Evolutionary conservation across 2,113 vertebrate species (phyloP).

Genomic region (Fregata magnificens): DNA sequence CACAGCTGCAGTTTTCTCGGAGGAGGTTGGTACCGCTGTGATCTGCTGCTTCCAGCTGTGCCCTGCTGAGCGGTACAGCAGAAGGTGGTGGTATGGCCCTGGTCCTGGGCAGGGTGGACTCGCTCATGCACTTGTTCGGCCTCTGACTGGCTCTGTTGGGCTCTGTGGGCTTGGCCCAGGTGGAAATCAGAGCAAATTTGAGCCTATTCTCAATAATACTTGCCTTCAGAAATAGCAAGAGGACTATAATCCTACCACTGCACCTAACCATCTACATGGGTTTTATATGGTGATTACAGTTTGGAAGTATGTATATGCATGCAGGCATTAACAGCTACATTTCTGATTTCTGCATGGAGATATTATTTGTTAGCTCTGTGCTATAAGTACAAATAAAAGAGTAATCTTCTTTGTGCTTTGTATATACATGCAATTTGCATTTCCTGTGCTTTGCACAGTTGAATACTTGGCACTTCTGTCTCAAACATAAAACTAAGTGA

Average conservation of each 20-base stretch:
- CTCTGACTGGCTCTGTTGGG: not conserved
- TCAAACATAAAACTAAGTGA: conserved; percentile 25
- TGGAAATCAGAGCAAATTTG: not conserved
- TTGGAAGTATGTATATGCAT: not conserved
- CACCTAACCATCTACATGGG: not conserved
- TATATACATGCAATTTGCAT: not conserved
- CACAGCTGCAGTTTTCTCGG: not conserved
- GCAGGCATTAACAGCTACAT: not conserved
- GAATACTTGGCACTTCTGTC: conserved; percentile 17
- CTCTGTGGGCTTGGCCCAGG: not conserved
- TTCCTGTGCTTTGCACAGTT: conserved; percentile 7
- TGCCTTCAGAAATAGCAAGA: not conserved
- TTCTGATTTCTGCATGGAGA: not conserved
- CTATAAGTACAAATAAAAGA: not conserved
- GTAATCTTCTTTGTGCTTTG: not conserved
- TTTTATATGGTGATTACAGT: not conserved
- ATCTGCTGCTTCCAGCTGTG: not conserved
- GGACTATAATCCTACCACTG: not conserved
- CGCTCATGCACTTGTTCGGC: not conserved
- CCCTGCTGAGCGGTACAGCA: not conserved
- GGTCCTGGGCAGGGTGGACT: not conserved
- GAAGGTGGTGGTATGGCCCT: not conserved
- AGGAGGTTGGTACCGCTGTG: not conserved
- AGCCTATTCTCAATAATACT: not conserved
- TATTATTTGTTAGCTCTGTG: not conserved